Base-by-base conservation (phyloP, 2,113 vertebrate species). In the Chrysochloris asiatica region DNA sequence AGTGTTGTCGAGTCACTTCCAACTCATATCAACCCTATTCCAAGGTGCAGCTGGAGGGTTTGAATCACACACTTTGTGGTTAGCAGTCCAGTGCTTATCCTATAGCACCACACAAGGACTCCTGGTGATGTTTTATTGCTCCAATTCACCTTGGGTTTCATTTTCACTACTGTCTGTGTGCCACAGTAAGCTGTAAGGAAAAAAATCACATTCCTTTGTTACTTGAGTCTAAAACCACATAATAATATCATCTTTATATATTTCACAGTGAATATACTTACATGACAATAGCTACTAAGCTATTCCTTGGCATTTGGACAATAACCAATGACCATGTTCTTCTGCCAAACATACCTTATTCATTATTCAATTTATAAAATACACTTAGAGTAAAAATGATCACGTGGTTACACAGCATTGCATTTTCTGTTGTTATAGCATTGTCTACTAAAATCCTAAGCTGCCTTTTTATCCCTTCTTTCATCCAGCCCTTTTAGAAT, bases 181-280 rank as follows among this genome's bases (percentile, higher is more conserved):
- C 26, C 65, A 76, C 28, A 90, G 21, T 47, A 10, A 87, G 22
- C 2, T 10, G 38, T n/a, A 11, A 63, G 43, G 24, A 87, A 61
- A 87, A 61, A 94, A 83, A 43, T 10, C 76, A 48, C 0, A 48
- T 1, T 36, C 6, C 4, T 30, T 78, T 89, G 22, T 86, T 30
- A 78, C 1, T 38, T 6, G 54, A 76, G n/a, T 80, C 3, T 84
- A 83, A 93, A 82, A 50, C 41, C 10, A 50, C 14, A n/a, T 45
- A 89, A 86, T 79, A 54, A 26, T n/a, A 95, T 63, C 41, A 72
- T 65, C 38, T 41, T 67, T 56, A 28, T 45, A 38, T 79, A 63
- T 76, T 83, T 79, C 9, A 71, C 47, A 71, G 43, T 75, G 69
- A 83, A 45, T 67, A 84, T 19, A 89, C 75, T n/a, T 76, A 71